Evolutionary conservation across 1,140 invertebrate genomes (phyloP).

Genomic region (Diabrotica virgifera): DNA sequence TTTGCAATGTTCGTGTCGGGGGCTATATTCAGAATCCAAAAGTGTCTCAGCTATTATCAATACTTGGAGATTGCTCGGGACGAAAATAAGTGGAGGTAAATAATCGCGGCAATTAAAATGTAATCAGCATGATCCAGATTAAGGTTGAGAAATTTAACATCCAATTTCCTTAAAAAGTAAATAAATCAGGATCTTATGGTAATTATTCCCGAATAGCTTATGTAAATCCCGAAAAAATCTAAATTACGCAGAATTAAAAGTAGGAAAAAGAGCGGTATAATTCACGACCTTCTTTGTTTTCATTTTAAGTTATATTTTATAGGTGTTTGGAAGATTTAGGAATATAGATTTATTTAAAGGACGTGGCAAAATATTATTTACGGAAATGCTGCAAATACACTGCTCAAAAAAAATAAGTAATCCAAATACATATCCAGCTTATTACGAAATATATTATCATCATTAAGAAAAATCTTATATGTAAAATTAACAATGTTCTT

Average conservation of each 20-base stretch:
- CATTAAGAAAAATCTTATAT: too few relatives aligned
- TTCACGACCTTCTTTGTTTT: not conserved
- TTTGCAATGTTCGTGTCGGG: too few relatives aligned
- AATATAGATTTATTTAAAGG: too few relatives aligned
- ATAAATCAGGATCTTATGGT: slow-evolving; percentile 1
- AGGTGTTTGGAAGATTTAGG: too few relatives aligned
- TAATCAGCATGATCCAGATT: slow-evolving; percentile 2
- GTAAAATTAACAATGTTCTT: too few relatives aligned
- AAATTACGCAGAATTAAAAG: slow-evolving; percentile 1
- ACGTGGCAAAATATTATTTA: too few relatives aligned
- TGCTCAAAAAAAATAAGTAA: too few relatives aligned
- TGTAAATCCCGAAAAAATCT: slow-evolving; percentile 1
- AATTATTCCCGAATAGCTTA: slow-evolving; percentile 2
- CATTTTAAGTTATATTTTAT: not conserved
- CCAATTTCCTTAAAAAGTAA: slow-evolving; percentile 3
- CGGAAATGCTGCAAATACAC: too few relatives aligned
- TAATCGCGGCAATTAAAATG: not conserved
- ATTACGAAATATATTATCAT: too few relatives aligned
- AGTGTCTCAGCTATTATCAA: not conserved
- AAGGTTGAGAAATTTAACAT: slow-evolving; percentile 1
- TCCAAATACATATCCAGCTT: too few relatives aligned
- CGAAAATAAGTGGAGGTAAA: not conserved
- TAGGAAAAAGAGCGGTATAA: not conserved
- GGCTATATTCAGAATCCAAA: too few relatives aligned
- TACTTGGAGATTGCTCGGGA: not conserved